These are phyloP conservation scores for Rhabdomys dilectus DNA, from an alignment of 2,113 vertebrate genomes.

Conservation along the genomic window DNA sequence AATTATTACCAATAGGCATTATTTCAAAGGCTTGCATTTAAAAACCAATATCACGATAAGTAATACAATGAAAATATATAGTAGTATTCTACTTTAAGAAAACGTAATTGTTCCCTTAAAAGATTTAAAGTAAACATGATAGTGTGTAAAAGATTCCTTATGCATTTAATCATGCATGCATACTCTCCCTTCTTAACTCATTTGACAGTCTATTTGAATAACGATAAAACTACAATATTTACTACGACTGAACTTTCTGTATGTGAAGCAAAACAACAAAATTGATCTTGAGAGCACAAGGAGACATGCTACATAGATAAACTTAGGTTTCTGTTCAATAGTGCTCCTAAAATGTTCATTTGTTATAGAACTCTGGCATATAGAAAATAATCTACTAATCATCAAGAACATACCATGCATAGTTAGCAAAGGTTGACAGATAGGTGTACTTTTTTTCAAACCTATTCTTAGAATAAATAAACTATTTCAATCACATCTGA, in stretches of 20 bases:
- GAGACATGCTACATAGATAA: neutral
- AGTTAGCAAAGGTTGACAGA: neutral
- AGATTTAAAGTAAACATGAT: neutral
- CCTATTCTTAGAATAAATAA: neutral
- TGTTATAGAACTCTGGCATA: neutral
- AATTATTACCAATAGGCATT: neutral
- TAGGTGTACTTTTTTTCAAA: neutral
- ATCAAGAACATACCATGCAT: neutral
- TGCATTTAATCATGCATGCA: neutral
- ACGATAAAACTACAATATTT: conserved; percentile 31
- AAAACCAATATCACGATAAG: neutral
- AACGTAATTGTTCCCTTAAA: neutral
- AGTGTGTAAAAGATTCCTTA: neutral
- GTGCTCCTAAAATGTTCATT: neutral
- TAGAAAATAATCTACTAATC: neutral
- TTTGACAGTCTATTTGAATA: neutral
- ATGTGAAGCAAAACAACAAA: neutral
- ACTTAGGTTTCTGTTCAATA: neutral
- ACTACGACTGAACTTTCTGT: neutral
- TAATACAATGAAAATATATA: neutral
- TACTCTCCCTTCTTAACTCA: neutral
- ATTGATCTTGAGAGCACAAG: neutral
- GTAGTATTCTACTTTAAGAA: neutral
- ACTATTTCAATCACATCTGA: neutral
- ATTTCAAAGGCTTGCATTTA: conserved; percentile 40